Conservation (phyloP, 2,888 invertebrate species). For the Margaritifera margaritifera region DNA sequence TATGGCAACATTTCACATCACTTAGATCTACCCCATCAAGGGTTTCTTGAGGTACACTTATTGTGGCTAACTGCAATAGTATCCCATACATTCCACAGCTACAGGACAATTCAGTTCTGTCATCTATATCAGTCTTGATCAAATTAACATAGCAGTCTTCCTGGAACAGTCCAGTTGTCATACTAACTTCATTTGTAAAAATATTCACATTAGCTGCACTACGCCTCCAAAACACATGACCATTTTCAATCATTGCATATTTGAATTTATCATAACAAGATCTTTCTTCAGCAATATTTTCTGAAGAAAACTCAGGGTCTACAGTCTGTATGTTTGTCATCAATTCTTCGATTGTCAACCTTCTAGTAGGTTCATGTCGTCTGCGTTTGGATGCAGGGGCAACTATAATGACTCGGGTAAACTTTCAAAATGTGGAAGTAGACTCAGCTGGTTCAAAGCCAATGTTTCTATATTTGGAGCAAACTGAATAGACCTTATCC, state of each 20-base stretch:
- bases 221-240: neutral
- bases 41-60: neutral
- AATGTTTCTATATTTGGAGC: no score
- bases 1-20: no score
- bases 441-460: no score
- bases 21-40: conserved; percentile 1
- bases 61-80: conserved; percentile 1
- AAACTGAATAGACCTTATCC: no score
- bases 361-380: no score
- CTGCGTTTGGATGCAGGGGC: no score
- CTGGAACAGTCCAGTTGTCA: conserved; percentile 4
- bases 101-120: neutral
- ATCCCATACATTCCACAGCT: neutral
- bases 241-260: conserved; percentile 2
- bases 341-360: no score
- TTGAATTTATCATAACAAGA: neutral
- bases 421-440: no score
- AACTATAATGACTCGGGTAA: no score
- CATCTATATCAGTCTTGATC: neutral
- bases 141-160: conserved; percentile 6
- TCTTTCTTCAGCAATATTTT: neutral
- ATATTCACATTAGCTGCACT: neutral
- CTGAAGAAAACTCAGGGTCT: neutral
- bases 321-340: neutral
- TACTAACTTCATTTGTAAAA: neutral